Conservation (phyloP, 2,113 vertebrate genomes). For the Genyomyrus donnyi region DNA sequence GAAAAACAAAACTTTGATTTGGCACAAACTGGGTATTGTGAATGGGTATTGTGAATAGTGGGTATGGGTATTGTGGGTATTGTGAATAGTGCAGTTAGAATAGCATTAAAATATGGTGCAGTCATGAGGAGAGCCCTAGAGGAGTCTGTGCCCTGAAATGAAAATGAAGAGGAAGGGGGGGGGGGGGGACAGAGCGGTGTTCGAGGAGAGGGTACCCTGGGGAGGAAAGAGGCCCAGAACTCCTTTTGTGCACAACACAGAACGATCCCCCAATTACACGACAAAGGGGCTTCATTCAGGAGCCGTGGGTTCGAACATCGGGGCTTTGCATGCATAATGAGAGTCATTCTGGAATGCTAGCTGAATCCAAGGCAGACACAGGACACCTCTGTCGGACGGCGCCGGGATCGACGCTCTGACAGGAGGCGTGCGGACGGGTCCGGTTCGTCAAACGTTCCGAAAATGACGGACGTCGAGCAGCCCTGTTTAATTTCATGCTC, state of each 20-base stretch:
- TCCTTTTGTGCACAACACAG: constrained; percentile 52
- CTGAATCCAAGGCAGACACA: constrained; percentile 27
- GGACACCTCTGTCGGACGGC: not conserved
- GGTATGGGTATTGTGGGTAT: too few relatives aligned
- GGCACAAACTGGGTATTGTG: not conserved
- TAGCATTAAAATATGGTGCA: not conserved
- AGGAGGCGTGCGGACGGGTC: not conserved
- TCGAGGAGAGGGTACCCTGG: not conserved
- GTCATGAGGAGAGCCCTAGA: constrained; percentile 26
- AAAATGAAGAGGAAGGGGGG: constrained; percentile 35
- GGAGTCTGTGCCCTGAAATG: constrained; percentile 20
- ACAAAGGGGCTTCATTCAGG: constrained; percentile 85
- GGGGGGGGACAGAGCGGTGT: not conserved
- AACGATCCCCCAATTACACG: constrained; percentile 69
- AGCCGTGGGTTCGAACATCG: constrained; percentile 61
- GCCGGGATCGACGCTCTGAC: not conserved
- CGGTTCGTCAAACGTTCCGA: not conserved
- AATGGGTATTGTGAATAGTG: too few relatives aligned
- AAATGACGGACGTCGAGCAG: not conserved
- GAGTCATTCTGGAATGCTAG: constrained; percentile 60
- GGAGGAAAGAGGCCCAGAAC: constrained; percentile 41
- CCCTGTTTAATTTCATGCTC: not conserved
- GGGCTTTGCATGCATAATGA: constrained; percentile 71
- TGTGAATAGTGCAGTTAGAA: not conserved
- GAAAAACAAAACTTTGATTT: not conserved